Percentiles rank a stretch among this genome's conserved stretches.
Evolutionary conservation across 2,888 invertebrate genomes (phyloP).

Genomic region (Chrysina gloriosa): DNA sequence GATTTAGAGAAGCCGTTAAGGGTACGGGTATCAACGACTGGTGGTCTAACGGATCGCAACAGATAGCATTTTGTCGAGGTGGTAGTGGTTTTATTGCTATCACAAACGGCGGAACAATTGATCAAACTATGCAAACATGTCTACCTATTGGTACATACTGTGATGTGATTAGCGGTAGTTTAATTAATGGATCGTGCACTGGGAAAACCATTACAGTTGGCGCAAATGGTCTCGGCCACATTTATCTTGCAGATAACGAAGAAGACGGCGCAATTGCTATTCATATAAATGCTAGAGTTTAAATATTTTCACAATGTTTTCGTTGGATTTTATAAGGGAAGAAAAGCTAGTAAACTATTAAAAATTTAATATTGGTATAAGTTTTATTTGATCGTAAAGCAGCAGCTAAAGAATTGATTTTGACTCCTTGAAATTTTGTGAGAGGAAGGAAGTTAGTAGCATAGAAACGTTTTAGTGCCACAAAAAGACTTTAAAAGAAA

Average conservation of each 20-base stretch:
- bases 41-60: constrained; percentile 75
- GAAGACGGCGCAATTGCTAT: constrained; percentile 81
- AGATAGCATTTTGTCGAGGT: constrained; percentile 87
- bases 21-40: constrained; percentile 72
- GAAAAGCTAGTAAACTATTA: too few relatives aligned
- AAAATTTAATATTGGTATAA: too few relatives aligned
- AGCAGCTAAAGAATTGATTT: too few relatives aligned
- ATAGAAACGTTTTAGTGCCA: too few relatives aligned
- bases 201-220: constrained; percentile 74
- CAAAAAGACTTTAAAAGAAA: too few relatives aligned
- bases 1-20: constrained; percentile 77
- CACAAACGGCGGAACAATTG: constrained; percentile 76
- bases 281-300: constrained; percentile 63
- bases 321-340: too few relatives aligned
- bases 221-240: constrained; percentile 68
- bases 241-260: constrained; percentile 67
- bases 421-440: too few relatives aligned
- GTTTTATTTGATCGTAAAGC: too few relatives aligned
- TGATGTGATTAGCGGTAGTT: constrained; percentile 83
- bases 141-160: constrained; percentile 85
- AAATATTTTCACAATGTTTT: background rate
- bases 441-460: too few relatives aligned
- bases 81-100: constrained; percentile 70
- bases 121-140: constrained; percentile 73
- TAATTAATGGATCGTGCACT: constrained; percentile 69